phyloP scores from a whole-genome alignment of 2,797 vertebrate genomes.

The Lindbergichthys nudifrons region DNA sequence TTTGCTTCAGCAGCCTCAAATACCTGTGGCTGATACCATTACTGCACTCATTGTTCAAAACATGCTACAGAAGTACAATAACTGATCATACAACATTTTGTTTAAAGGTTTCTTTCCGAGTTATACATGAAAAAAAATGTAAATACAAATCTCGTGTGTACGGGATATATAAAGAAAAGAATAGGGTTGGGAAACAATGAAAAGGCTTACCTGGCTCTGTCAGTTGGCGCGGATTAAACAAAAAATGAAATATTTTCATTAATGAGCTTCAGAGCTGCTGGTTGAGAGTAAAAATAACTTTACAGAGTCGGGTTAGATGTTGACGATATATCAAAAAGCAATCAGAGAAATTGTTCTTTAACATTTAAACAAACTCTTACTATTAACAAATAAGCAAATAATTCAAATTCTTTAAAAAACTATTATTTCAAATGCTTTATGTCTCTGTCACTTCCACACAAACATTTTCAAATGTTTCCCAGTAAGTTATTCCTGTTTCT shows the following conservation, averaged over 20 bases:
- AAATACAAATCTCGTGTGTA: neutral
- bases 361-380: neutral
- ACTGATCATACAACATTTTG: neutral
- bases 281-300: neutral
- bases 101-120: neutral
- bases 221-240: neutral
- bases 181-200: neutral
- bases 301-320: neutral
- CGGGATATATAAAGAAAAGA: neutral
- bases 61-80: conserved; percentile 9
- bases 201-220: neutral
- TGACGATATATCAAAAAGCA: too few relatives aligned
- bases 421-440: neutral
- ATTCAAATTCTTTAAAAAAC: neutral
- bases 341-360: neutral
- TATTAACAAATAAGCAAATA: neutral
- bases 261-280: neutral
- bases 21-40: conserved; percentile 38
- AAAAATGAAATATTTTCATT: conserved; percentile 7
- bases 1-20: conserved; percentile 44
- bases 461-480: neutral
- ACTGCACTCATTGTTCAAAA: conserved; percentile 23
- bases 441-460: neutral
- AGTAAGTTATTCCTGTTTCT: conserved; percentile 17
- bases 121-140: neutral